Percentiles rank a stretch among this genome's conserved stretches.
Evolutionary conservation across 2,888 invertebrate species (phyloP).

Genomic region (Autographa gamma): DNA sequence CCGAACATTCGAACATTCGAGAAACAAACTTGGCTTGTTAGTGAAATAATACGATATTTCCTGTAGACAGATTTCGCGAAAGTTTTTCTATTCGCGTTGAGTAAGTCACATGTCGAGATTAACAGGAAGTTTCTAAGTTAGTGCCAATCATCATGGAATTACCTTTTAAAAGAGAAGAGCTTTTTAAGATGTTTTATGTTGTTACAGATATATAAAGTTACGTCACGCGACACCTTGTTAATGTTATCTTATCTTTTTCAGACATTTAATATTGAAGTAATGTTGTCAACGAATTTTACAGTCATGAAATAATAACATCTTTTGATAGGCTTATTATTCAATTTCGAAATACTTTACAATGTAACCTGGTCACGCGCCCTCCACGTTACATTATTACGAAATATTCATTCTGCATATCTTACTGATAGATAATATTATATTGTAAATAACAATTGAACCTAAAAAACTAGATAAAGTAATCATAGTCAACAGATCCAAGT

Average conservation of each 20-base stretch:
- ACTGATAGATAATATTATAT: too few species aligned
- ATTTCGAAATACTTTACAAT: background rate
- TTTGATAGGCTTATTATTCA: background rate
- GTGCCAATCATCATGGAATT: background rate
- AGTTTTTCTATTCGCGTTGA: conserved; percentile 19
- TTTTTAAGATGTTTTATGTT: background rate
- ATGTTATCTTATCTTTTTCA: background rate
- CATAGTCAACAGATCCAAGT: too few species aligned
- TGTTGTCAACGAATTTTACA: background rate
- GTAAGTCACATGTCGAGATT: conserved; percentile 11
- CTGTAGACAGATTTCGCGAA: conserved; percentile 18
- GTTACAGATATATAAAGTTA: background rate
- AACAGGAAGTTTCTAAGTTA: conserved; percentile 1
- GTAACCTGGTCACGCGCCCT: background rate
- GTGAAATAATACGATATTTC: conserved; percentile 20
- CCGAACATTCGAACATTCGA: conserved; percentile 5
- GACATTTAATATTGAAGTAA: background rate
- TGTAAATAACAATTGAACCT: too few species aligned
- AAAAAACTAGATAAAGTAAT: too few species aligned
- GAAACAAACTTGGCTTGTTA: conserved; percentile 25
- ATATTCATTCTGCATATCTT: background rate
- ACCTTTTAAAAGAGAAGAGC: conserved; percentile 1
- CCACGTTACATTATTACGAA: background rate
- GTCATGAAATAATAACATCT: background rate
- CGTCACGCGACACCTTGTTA: background rate